phyloP scores from a whole-genome alignment of 2,797 vertebrate species.

The Protonibea diacanthus region DNA sequence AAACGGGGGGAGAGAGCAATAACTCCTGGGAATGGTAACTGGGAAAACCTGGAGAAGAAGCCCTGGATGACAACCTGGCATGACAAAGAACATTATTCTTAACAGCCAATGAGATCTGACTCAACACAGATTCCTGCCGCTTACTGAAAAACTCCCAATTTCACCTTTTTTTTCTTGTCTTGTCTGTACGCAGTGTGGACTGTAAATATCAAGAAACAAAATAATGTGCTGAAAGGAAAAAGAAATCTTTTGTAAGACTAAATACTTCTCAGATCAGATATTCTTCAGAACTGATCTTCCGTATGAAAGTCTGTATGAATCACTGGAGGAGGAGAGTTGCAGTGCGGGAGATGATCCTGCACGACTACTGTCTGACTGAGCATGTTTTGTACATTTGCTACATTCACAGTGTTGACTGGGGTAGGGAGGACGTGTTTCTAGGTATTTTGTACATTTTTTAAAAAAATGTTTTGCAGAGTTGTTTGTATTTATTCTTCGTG shows the following conservation, averaged over 20 bases:
- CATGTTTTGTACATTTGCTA: conserved; percentile 55
- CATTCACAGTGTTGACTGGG: conserved; percentile 52
- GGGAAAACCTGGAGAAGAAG: conserved; percentile 88
- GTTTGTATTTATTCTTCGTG: conserved; percentile 77
- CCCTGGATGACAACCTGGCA: conserved; percentile 96
- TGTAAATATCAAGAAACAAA: conserved; percentile 63
- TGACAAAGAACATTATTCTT: conserved; percentile 88
- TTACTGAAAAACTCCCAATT: conserved; percentile 50
- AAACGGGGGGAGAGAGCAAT: conserved; percentile 89
- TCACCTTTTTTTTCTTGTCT: conserved; percentile 36
- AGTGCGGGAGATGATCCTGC: conserved; percentile 42
- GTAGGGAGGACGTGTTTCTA: conserved; percentile 15
- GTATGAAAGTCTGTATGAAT: conserved; percentile 37
- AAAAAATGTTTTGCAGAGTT: conserved; percentile 55
- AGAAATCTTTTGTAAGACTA: background rate
- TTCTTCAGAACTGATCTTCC: conserved; percentile 42
- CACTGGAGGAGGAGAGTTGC: conserved; percentile 58
- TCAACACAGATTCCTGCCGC: conserved; percentile 20
- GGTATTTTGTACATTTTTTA: conserved; percentile 64
- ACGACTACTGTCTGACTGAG: conserved; percentile 37
- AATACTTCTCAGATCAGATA: conserved; percentile 36
- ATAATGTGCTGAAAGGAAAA: conserved; percentile 14
- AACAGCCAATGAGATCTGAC: conserved; percentile 56
- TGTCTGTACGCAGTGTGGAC: conserved; percentile 57
- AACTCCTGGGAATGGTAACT: conserved; percentile 81